These are phyloP conservation scores for Athalia circularis DNA, from an alignment of 2,888 invertebrate genomes.

Conservation along the genomic window DNA sequence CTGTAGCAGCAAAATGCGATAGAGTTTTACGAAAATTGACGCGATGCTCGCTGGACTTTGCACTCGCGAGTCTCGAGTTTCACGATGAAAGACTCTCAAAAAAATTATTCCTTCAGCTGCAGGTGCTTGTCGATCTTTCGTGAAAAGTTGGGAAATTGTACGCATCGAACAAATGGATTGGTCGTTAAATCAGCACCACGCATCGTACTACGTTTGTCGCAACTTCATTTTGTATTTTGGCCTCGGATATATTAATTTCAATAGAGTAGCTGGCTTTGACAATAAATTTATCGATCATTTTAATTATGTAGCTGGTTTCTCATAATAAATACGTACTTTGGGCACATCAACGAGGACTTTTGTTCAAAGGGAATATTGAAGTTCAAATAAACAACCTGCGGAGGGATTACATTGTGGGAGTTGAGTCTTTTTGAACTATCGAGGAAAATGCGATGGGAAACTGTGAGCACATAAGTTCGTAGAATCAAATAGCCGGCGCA, in stretches of 20 bases:
- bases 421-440: neutral
- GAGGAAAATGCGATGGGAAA: neutral
- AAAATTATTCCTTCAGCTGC: neutral
- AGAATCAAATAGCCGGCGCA: too few relatives aligned
- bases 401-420: neutral
- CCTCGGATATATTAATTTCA: too few relatives aligned
- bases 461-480: constrained; percentile 14
- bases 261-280: neutral
- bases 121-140: too few relatives aligned
- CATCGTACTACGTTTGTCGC: too few relatives aligned
- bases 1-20: constrained; percentile 1
- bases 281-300: neutral
- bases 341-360: neutral
- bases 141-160: too few relatives aligned
- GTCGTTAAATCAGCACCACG: too few relatives aligned
- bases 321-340: neutral
- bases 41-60: neutral
- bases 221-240: too few relatives aligned
- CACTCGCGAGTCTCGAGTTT: too few relatives aligned
- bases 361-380: constrained; percentile 6
- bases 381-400: neutral
- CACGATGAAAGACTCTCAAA: neutral
- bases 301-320: neutral
- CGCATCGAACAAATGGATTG: too few relatives aligned
- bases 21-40: constrained; percentile 19